A percentile compares a stretch with the other conserved stretches of the same genome.
Evolutionary conservation across 2,113 vertebrate species (phyloP).

Genomic region (Ameiurus melas): DNA sequence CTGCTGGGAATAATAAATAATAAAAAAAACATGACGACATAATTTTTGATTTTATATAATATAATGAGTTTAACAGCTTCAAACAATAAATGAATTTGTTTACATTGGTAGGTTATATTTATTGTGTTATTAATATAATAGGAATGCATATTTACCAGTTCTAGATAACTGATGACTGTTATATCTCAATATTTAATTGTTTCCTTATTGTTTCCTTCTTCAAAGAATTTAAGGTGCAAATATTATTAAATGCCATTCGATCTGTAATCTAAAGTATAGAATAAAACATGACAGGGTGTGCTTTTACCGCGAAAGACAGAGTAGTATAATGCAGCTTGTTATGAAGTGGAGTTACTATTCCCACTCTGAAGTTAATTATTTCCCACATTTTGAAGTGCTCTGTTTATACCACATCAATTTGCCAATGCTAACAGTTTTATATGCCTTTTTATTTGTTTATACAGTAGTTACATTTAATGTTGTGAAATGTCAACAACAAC

Average conservation of each 20-base stretch:
- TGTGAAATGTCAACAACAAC: neutral
- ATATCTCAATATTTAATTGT: neutral
- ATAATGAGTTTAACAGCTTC: neutral
- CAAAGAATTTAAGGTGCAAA: neutral
- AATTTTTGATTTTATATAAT: neutral
- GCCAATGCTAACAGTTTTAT: neutral
- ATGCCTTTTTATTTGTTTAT: neutral
- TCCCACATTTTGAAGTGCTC: neutral
- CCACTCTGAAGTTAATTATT: neutral
- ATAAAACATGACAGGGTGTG: neutral
- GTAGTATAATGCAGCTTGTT: neutral
- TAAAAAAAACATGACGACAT: neutral
- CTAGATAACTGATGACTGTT: neutral
- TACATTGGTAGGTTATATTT: neutral
- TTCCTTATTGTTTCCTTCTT: neutral
- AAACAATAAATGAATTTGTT: neutral
- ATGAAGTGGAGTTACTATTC: neutral
- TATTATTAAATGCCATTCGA: neutral
- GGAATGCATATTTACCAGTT: neutral
- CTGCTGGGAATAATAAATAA: neutral
- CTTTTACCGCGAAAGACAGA: neutral
- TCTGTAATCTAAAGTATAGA: neutral
- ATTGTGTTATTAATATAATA: neutral
- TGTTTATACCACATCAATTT: neutral
- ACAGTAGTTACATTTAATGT: neutral